Conservation (phyloP, 2,888 invertebrate species). For the Nomada fabriciana region DNA sequence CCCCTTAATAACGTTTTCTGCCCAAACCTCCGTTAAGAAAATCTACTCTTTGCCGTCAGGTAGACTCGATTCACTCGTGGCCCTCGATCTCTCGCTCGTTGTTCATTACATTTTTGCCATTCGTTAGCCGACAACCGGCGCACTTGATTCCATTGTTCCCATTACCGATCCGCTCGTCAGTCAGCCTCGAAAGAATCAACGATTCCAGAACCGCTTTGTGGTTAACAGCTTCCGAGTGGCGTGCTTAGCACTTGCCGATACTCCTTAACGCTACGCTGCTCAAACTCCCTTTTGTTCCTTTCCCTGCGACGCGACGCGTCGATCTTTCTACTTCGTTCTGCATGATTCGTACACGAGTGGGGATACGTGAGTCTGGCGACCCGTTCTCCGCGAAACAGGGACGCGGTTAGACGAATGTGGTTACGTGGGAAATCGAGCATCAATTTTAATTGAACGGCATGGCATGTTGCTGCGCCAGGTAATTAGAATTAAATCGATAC, state of each 20-base stretch:
- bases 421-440: constrained; percentile 48
- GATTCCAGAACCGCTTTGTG: constrained; percentile 42
- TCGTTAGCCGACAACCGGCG: constrained; percentile 36
- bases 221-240: constrained; percentile 54
- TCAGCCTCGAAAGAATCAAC: constrained; percentile 56
- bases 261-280: constrained; percentile 55
- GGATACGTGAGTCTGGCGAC: constrained; percentile 20
- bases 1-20: no score
- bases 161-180: constrained; percentile 54
- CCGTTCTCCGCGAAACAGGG: constrained; percentile 29
- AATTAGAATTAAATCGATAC: no score
- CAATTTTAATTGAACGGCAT: neutral
- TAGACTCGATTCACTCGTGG: neutral
- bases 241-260: constrained; percentile 55
- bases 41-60: neutral
- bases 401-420: constrained; percentile 13
- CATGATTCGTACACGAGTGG: constrained; percentile 42
- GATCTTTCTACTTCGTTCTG: constrained; percentile 51
- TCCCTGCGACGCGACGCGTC: constrained; percentile 13
- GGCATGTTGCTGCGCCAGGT: no score
- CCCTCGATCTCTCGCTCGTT: neutral
- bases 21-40: neutral
- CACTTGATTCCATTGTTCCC: constrained; percentile 54
- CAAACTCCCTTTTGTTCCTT: constrained; percentile 48
- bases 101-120: constrained; percentile 32